These are phyloP conservation scores for Crossaster papposus DNA, from an alignment of 53 echinoderm and acorn worm genomes.

Conservation along the genomic window DNA sequence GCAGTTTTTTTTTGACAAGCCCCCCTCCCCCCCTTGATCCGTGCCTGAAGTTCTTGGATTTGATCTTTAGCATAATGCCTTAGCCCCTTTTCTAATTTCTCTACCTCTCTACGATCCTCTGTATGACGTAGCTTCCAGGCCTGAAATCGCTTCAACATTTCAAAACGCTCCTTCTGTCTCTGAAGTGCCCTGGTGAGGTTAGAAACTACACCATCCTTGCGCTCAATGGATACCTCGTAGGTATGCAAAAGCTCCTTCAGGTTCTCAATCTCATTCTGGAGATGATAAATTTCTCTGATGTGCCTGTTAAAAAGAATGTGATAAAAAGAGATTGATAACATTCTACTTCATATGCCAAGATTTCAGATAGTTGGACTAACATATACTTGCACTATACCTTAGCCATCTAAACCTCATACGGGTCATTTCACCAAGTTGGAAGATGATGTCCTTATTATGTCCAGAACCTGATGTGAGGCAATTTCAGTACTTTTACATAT, in stretches of 20 bases:
- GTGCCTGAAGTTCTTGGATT: too few species aligned
- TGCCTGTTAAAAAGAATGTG: conserved; percentile 56
- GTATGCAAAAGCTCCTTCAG: conserved; percentile 95
- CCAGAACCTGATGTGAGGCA: too few species aligned
- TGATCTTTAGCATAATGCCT: not conserved
- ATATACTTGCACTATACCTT: too few species aligned
- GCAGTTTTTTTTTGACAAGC: too few species aligned
- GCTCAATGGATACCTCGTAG: conserved; percentile 91
- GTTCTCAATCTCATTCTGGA: conserved; percentile 88
- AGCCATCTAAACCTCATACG: too few species aligned
- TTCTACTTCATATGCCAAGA: too few species aligned
- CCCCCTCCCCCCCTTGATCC: too few species aligned
- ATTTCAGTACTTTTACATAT: too few species aligned
- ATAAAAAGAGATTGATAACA: not conserved
- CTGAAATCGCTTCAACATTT: conserved; percentile 88
- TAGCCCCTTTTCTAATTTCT: not conserved
- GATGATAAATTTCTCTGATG: conserved; percentile 69
- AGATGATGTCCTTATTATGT: too few species aligned
- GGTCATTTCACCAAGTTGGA: too few species aligned
- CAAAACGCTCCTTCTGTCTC: conserved; percentile 94
- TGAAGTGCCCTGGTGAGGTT: conserved; percentile 94
- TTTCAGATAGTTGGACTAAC: too few species aligned
- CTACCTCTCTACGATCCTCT: conserved; percentile 93
- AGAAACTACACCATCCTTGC: conserved; percentile 92
- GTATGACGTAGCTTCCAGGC: conserved; percentile 91